phyloP scores from a whole-genome alignment of 2,113 vertebrate species.

The Ellobius talpinus region DNA sequence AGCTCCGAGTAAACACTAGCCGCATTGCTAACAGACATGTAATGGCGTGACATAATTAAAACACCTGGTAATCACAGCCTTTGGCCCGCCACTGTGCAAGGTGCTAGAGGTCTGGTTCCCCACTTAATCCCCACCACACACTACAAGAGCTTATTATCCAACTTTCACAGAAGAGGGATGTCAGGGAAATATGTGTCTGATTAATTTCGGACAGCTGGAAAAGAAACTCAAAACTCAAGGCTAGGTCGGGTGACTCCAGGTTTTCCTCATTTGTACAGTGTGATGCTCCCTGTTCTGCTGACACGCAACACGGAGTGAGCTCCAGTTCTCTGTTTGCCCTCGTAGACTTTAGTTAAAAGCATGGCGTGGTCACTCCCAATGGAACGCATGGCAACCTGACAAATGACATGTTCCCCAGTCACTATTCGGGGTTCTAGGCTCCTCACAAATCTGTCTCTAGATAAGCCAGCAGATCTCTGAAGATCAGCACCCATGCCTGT shows the following conservation, averaged over 20 bases:
- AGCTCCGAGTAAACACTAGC: not conserved
- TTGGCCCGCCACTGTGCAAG: not conserved
- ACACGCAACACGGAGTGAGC: not conserved
- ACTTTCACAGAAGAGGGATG: conserved; percentile 40
- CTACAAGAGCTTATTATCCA: conserved; percentile 25
- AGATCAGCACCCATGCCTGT: not conserved
- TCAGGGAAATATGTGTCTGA: conserved; percentile 55
- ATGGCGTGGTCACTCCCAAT: conserved; percentile 35
- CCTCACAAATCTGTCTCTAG: not conserved
- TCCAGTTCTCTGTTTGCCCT: not conserved
- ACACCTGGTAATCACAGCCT: not conserved
- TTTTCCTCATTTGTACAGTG: not conserved
- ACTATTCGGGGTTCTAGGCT: not conserved
- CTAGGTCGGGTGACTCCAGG: not conserved
- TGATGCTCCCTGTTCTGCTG: not conserved
- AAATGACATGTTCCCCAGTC: not conserved
- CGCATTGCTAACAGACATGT: not conserved
- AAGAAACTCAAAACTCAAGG: conserved; percentile 27
- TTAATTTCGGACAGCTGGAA: conserved; percentile 48
- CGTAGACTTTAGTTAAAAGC: not conserved
- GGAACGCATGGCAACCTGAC: not conserved
- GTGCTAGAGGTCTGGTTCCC: not conserved
- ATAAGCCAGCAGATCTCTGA: not conserved
- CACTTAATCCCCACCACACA: not conserved
- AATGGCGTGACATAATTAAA: not conserved